A percentile compares a stretch with the other conserved stretches of the same genome.
Conservation (phyloP, 2,888 invertebrate genomes). For the Rhodophaea formosa region DNA sequence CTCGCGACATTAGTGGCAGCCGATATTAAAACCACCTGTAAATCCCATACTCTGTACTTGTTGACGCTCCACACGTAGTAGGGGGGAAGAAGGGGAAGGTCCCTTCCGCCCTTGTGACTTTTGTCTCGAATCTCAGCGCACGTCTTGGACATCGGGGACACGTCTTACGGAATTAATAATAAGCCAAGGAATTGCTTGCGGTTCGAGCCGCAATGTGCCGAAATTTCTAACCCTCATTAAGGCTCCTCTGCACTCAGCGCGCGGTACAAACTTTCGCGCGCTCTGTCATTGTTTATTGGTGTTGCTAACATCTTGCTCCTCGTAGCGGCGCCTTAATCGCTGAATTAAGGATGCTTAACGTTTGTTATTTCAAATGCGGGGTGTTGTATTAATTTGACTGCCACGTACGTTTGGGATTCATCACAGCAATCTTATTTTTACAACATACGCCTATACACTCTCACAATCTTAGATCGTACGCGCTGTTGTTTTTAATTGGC, state of each 20-base stretch:
- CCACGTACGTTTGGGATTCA: no score
- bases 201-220: constrained; percentile 77
- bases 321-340: constrained; percentile 72
- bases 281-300: constrained; percentile 74
- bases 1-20: constrained; percentile 75
- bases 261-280: constrained; percentile 70
- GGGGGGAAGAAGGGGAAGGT: constrained; percentile 39
- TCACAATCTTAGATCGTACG: no score
- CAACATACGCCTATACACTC: no score
- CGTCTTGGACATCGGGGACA: constrained; percentile 82
- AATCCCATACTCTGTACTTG: constrained; percentile 66
- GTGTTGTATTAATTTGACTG: constrained; percentile 3
- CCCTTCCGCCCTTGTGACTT: constrained; percentile 77
- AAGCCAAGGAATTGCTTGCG: constrained; percentile 79
- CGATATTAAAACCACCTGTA: constrained; percentile 82
- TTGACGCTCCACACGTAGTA: constrained; percentile 67
- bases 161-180: constrained; percentile 82
- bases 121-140: constrained; percentile 80
- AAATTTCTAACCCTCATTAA: constrained; percentile 80
- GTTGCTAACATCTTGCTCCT: constrained; percentile 70
- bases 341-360: constrained; percentile 70
- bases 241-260: constrained; percentile 75
- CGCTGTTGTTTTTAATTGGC: no score
- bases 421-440: no score
- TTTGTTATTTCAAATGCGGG: constrained; percentile 8